Evolutionary conservation across 2,113 vertebrate species (phyloP).

Genomic region (Ictalurus furcatus): DNA sequence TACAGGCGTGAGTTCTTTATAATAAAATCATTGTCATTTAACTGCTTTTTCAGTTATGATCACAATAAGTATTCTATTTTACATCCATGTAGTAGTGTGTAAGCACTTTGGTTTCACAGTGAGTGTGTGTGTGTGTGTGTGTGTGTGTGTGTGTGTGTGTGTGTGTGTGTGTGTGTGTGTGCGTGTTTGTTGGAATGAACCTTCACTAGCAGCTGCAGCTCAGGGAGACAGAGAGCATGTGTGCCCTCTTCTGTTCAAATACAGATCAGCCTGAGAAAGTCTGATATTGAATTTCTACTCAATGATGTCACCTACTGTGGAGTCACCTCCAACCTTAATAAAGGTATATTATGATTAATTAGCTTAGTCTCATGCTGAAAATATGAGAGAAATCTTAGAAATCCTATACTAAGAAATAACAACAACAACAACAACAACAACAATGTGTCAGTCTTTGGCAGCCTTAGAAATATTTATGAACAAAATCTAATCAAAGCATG

Average conservation of each 20-base stretch:
- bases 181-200: not conserved
- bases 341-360: not conserved
- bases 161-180: not conserved
- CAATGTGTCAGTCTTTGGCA: not conserved
- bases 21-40: not conserved
- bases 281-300: not conserved
- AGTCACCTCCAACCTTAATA: not conserved
- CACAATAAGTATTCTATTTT: no score
- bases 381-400: no score
- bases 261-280: not conserved
- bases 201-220: not conserved
- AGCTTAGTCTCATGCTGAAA: no score
- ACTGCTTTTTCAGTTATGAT: not conserved
- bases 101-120: no score
- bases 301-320: not conserved
- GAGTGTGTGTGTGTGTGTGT: no score
- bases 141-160: not conserved
- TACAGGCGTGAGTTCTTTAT: not conserved
- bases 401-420: no score
- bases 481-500: not conserved
- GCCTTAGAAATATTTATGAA: not conserved
- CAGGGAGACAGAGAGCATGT: not conserved
- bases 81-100: no score
- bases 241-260: slow-evolving; percentile 1
- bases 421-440: no score